phyloP scores from a whole-genome alignment of 1,140 invertebrate species.

The Trypoxylus dichotomus region DNA sequence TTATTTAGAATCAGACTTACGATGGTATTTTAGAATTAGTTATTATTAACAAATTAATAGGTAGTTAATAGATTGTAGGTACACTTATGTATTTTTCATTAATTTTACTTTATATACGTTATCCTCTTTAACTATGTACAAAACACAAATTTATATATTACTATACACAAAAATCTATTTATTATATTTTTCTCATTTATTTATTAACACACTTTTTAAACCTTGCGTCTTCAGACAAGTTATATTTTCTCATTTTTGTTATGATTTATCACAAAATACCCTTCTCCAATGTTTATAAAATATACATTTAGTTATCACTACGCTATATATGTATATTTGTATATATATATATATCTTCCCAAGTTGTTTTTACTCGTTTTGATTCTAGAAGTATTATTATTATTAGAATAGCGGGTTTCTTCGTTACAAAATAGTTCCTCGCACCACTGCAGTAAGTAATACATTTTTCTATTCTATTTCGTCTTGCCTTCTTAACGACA shows the following conservation, averaged over 20 bases:
- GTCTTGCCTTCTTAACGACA: too few species aligned
- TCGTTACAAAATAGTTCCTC: neutral
- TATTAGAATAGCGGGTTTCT: neutral
- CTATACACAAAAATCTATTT: conserved; percentile 17
- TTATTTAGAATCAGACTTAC: conserved; percentile 16
- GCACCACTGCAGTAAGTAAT: neutral
- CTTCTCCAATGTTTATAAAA: conserved; percentile 27
- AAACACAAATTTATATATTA: conserved; percentile 20
- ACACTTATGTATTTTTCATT: conserved; percentile 18
- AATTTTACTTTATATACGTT: conserved; percentile 21
- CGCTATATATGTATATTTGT: neutral
- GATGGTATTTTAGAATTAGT: conserved; percentile 14
- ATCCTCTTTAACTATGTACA: conserved; percentile 21
- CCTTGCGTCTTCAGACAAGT: conserved; percentile 1
- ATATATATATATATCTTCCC: neutral
- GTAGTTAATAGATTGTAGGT: conserved; percentile 18
- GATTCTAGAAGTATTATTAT: neutral
- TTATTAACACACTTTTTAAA: conserved; percentile 14
- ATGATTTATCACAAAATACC: conserved; percentile 29
- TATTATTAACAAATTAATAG: conserved; percentile 9
- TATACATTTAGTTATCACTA: conserved; percentile 25
- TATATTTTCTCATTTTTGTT: conserved; percentile 17
- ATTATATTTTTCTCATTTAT: conserved; percentile 15
- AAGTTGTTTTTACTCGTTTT: neutral
- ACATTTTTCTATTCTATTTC: neutral